Conservation (phyloP, 2,888 invertebrate genomes). For the Euplagia quadripunctaria region DNA sequence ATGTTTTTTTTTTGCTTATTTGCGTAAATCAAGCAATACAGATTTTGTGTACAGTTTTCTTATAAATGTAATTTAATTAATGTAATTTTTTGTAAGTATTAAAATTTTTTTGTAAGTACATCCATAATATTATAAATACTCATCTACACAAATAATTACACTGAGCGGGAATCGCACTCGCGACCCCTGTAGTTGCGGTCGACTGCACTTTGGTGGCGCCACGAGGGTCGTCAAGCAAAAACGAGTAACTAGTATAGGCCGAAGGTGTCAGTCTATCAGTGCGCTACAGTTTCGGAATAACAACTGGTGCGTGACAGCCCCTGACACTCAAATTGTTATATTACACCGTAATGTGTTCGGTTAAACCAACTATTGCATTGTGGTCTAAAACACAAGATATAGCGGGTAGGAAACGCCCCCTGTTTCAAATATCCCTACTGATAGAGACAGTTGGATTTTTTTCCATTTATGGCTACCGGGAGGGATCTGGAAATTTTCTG, state of each 20-base stretch:
- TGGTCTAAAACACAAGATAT: slow-evolving; percentile 16
- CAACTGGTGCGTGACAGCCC: slow-evolving; percentile 29
- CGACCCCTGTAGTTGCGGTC: no score
- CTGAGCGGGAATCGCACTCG: no score
- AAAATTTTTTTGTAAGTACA: no score
- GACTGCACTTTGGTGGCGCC: not conserved
- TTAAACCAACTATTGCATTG: slow-evolving; percentile 31
- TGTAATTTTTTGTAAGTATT: no score
- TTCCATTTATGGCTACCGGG: no score
- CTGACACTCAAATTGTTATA: slow-evolving; percentile 40
- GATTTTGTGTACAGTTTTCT: no score
- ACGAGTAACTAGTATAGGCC: slow-evolving; percentile 5
- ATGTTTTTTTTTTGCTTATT: no score
- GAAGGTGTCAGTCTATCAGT: slow-evolving; percentile 38
- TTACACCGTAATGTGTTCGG: slow-evolving; percentile 38
- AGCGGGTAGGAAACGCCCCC: slow-evolving; percentile 16
- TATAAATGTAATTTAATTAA: no score
- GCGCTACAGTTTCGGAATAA: slow-evolving; percentile 22
- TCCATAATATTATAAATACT: no score
- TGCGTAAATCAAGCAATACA: no score
- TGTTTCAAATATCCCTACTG: not conserved
- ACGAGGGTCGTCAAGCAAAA: slow-evolving; percentile 5
- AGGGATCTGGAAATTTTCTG: no score
- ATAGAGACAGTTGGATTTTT: not conserved
- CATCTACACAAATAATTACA: no score